Evolutionary conservation across 2,888 invertebrate species (phyloP).

Genomic region (Asteroscopus sphinx): DNA sequence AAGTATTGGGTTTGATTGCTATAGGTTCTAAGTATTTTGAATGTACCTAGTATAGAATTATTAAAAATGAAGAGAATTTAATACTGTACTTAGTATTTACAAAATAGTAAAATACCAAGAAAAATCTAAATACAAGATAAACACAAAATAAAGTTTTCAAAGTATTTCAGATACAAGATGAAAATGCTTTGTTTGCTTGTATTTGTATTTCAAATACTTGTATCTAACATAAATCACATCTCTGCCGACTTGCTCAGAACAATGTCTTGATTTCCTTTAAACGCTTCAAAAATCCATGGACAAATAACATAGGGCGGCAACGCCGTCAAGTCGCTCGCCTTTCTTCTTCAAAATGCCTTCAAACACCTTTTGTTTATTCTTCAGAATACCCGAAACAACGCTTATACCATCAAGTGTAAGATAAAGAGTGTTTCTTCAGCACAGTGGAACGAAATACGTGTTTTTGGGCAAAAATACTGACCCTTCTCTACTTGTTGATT

Average conservation of each 20-base stretch:
- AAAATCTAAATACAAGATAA: too few species aligned
- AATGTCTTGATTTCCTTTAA: not conserved
- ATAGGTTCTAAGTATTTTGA: not conserved
- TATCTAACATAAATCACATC: too few species aligned
- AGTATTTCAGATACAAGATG: too few species aligned
- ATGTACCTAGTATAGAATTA: too few species aligned
- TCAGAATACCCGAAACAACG: not conserved
- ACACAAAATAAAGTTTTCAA: too few species aligned
- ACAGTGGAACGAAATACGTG: slow-evolving; percentile 28
- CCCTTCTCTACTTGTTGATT: slow-evolving; percentile 78
- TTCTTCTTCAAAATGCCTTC: slow-evolving; percentile 6
- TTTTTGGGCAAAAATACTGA: slow-evolving; percentile 28
- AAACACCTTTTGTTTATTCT: slow-evolving; percentile 16
- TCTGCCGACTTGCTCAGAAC: too few species aligned
- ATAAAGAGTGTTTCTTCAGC: slow-evolving; percentile 22
- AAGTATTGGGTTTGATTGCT: not conserved
- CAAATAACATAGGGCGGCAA: slow-evolving; percentile 1
- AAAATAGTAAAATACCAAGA: too few species aligned
- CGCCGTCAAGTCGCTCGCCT: not conserved
- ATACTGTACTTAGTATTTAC: too few species aligned
- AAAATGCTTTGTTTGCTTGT: too few species aligned
- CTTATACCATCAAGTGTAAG: slow-evolving; percentile 2
- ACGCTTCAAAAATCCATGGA: not conserved
- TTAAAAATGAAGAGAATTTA: too few species aligned
- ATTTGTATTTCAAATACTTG: too few species aligned